phyloP scores from a whole-genome alignment of 2,888 invertebrate genomes.

The Anorthoa munda region DNA sequence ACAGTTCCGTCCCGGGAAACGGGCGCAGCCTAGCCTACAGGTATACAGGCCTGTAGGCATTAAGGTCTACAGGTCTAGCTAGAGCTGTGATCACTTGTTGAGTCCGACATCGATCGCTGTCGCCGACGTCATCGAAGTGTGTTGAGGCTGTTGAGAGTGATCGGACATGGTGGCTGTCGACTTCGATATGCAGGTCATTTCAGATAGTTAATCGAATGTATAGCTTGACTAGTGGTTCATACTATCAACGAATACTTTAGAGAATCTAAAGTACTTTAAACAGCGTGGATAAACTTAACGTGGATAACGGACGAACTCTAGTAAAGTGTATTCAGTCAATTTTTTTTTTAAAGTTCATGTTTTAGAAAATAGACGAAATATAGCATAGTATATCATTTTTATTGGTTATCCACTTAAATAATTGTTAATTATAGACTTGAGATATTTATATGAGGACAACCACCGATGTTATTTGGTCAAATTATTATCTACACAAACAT shows the following conservation, averaged over 20 bases:
- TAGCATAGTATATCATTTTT: too few relatives aligned
- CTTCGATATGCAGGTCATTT: slow-evolving; percentile 37
- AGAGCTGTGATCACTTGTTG: slow-evolving; percentile 30
- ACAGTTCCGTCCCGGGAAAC: not conserved
- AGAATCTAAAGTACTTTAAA: not conserved
- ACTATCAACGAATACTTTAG: not conserved
- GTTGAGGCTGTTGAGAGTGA: not conserved
- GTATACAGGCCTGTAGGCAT: not conserved
- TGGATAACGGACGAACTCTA: too few relatives aligned
- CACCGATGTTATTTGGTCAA: not conserved
- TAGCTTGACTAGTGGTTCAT: not conserved
- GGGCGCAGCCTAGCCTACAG: not conserved
- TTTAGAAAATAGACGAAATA: too few relatives aligned
- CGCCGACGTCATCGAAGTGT: slow-evolving; percentile 2
- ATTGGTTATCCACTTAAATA: too few relatives aligned
- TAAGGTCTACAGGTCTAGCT: not conserved
- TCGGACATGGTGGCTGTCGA: not conserved
- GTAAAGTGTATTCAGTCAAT: not conserved
- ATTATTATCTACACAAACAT: not conserved
- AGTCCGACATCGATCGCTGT: slow-evolving; percentile 32
- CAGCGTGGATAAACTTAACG: not conserved
- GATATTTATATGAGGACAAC: not conserved
- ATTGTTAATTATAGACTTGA: not conserved
- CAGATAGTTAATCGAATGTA: not conserved
- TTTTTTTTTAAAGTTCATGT: too few relatives aligned